Conservation (phyloP, 2,888 invertebrate species). For the Sarcophaga variegata region DNA sequence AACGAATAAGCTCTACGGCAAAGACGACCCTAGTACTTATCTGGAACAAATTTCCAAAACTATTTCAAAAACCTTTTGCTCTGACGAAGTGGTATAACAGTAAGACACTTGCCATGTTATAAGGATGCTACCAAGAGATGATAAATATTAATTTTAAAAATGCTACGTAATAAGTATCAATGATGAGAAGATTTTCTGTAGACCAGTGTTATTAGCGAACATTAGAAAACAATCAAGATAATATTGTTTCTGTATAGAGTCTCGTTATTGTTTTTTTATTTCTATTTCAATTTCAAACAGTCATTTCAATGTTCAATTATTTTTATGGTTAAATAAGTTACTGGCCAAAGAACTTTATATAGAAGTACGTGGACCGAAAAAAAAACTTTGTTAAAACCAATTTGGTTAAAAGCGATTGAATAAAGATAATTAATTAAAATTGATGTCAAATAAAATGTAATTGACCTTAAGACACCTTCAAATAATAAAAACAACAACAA, state of each 20-base stretch:
- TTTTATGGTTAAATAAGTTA: constrained; percentile 22
- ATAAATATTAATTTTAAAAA: no score
- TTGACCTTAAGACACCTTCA: constrained; percentile 45
- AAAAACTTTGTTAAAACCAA: constrained; percentile 26
- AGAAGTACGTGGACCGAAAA: background rate
- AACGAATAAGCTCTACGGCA: no score
- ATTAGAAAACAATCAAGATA: no score
- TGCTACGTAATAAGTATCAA: no score
- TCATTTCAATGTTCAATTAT: background rate
- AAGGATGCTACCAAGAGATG: no score
- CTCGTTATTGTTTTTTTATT: background rate
- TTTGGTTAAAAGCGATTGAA: constrained; percentile 30
- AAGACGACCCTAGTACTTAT: no score
- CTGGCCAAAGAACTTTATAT: constrained; percentile 5
- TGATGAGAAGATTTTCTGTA: no score
- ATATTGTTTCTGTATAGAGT: background rate
- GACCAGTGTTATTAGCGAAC: no score
- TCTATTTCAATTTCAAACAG: background rate
- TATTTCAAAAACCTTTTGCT: no score
- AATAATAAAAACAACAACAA: constrained; percentile 13
- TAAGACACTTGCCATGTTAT: no score
- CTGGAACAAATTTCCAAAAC: no score
- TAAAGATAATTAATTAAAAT: constrained; percentile 42
- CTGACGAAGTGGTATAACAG: no score
- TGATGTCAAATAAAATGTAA: constrained; percentile 48